Percentiles rank a stretch among this genome's conserved stretches.
Evolutionary conservation across 2,888 invertebrate species (phyloP).

Genomic region (Eremobia ochroleuca): DNA sequence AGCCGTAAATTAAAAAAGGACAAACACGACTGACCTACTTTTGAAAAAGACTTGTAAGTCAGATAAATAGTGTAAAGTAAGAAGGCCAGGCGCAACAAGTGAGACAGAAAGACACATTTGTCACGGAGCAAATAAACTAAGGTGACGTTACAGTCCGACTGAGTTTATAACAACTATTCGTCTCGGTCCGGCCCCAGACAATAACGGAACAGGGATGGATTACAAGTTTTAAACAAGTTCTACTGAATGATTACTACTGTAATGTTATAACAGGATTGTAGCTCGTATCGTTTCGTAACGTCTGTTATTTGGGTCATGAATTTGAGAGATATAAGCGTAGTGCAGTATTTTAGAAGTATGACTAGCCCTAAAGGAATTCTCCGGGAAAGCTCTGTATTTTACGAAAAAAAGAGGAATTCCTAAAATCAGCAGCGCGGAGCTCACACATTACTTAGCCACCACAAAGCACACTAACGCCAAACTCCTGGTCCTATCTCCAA

Average conservation of each 20-base stretch:
- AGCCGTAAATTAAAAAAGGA: neutral
- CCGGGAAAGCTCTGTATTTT: neutral
- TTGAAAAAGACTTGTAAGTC: slow-evolving; percentile 27
- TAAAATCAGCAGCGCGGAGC: neutral
- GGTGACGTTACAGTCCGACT: slow-evolving; percentile 58
- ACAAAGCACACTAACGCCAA: slow-evolving; percentile 3
- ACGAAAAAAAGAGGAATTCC: neutral
- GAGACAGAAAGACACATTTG: slow-evolving; percentile 64
- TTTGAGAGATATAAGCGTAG: no score
- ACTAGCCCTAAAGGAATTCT: neutral
- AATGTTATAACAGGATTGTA: neutral
- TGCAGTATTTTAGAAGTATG: neutral
- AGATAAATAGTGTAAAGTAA: slow-evolving; percentile 55
- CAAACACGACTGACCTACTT: slow-evolving; percentile 4
- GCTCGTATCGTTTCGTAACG: neutral
- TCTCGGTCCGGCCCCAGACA: slow-evolving; percentile 60
- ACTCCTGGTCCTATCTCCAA: neutral
- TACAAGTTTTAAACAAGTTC: neutral
- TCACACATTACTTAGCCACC: slow-evolving; percentile 5
- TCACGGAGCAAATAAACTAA: slow-evolving; percentile 65
- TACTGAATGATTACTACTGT: neutral
- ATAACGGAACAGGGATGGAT: slow-evolving; percentile 56
- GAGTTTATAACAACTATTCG: slow-evolving; percentile 71
- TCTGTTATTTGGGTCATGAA: neutral
- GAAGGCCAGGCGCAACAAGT: slow-evolving; percentile 65